These are phyloP conservation scores for Antrozous pallidus DNA, from an alignment of 2,797 vertebrate species.

Conservation along the genomic window DNA sequence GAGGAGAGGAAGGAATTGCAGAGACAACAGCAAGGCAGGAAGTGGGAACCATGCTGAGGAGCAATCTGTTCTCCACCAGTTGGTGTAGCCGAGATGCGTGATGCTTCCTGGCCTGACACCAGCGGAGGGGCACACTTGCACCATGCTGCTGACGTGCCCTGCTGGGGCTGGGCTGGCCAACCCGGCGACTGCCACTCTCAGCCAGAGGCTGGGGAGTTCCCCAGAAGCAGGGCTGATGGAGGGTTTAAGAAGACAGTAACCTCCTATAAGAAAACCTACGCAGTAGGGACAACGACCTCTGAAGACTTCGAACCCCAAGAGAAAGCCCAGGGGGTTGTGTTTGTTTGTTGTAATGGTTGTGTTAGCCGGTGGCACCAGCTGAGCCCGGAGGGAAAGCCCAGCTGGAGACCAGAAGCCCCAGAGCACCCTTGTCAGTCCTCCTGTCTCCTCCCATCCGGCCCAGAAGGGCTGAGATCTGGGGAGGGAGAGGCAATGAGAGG, in stretches of 20 bases:
- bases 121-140: background rate
- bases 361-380: background rate
- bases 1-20: background rate
- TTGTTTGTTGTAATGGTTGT: no score
- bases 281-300: background rate
- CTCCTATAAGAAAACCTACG: background rate
- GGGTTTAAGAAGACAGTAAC: background rate
- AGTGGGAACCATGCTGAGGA: background rate
- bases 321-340: background rate
- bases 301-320: background rate
- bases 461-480: background rate
- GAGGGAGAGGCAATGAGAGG: background rate
- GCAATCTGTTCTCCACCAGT: no score
- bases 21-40: background rate
- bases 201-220: background rate
- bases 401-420: background rate
- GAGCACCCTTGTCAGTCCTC: background rate
- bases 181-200: background rate
- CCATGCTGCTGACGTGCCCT: fast-evolving
- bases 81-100: fast-evolving
- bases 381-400: background rate
- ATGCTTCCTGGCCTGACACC: background rate
- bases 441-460: background rate
- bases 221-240: background rate
- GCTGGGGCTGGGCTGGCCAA: background rate